Percentiles rank a stretch among this genome's conserved stretches.
phyloP scores from a whole-genome alignment of 2,113 vertebrate species.

The Porphyrio hochstetteri region DNA sequence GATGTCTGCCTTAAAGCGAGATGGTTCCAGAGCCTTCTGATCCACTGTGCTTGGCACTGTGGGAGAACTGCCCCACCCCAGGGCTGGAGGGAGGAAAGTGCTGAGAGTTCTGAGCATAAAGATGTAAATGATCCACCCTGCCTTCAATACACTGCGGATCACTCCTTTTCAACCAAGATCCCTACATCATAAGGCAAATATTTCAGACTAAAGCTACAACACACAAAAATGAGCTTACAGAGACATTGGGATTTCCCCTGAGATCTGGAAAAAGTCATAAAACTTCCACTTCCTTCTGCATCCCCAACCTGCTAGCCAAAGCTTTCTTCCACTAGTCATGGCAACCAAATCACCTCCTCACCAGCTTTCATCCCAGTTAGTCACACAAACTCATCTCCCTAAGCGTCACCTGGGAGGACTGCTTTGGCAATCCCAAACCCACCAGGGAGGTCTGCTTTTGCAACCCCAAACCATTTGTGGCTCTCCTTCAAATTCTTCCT shows the following conservation, averaged over 20 bases:
- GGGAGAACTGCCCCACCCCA: not conserved
- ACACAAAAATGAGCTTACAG: not conserved
- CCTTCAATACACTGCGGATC: not conserved
- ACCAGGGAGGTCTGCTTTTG: not conserved
- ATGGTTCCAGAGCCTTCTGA: not conserved
- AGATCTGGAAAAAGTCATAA: not conserved
- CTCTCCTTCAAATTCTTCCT: not conserved
- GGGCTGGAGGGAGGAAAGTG: not conserved
- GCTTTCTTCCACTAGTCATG: not conserved
- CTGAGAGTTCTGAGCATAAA: not conserved
- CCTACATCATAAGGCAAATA: not conserved
- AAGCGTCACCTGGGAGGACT: not conserved
- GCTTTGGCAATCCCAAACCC: too few species aligned
- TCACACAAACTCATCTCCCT: not conserved
- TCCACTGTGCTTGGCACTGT: rapidly evolving
- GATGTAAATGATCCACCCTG: not conserved
- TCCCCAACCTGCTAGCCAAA: not conserved
- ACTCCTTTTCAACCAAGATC: not conserved
- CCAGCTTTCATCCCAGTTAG: not conserved
- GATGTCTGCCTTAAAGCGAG: not conserved
- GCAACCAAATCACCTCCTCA: not conserved
- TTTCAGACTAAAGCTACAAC: not conserved
- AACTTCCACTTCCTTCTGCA: not conserved
- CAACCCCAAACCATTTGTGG: not conserved
- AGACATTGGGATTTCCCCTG: not conserved